Conservation (phyloP, 2,113 vertebrate genomes). For the Hypocryptadius cinnamomeus region DNA sequence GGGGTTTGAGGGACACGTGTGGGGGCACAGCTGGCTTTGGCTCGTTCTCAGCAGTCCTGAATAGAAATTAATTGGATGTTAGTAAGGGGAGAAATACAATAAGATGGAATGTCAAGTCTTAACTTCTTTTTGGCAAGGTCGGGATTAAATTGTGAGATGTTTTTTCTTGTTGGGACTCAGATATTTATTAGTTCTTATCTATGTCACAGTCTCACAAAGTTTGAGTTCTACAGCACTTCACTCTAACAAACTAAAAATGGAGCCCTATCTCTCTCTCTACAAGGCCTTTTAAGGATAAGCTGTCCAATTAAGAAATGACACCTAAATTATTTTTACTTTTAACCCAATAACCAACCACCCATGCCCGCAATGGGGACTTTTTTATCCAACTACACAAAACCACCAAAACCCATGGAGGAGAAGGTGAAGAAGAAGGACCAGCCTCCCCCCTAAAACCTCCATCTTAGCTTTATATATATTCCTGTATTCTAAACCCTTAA, state of each 20-base stretch:
- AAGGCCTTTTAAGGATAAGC: background rate
- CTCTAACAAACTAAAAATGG: background rate
- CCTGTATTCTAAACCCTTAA: background rate
- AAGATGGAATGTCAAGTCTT: background rate
- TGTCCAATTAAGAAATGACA: background rate
- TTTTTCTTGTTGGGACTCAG: background rate
- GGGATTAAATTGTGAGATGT: background rate
- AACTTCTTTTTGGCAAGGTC: background rate
- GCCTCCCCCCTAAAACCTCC: background rate
- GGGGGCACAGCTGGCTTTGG: background rate
- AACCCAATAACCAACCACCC: background rate
- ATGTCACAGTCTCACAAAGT: background rate
- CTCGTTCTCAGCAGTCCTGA: background rate
- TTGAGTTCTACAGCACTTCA: background rate
- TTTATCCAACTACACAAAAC: background rate
- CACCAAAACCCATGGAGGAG: background rate
- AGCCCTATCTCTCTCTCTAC: background rate
- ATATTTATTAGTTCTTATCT: background rate
- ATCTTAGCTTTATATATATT: background rate
- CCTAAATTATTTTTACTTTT: background rate
- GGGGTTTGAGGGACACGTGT: accelerated
- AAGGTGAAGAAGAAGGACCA: background rate
- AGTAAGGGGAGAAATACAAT: background rate
- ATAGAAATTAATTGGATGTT: background rate
- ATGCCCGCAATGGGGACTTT: background rate